Evolutionary conservation across 1,140 invertebrate species (phyloP).

Genomic region (Calliopsis andreniformis): DNA sequence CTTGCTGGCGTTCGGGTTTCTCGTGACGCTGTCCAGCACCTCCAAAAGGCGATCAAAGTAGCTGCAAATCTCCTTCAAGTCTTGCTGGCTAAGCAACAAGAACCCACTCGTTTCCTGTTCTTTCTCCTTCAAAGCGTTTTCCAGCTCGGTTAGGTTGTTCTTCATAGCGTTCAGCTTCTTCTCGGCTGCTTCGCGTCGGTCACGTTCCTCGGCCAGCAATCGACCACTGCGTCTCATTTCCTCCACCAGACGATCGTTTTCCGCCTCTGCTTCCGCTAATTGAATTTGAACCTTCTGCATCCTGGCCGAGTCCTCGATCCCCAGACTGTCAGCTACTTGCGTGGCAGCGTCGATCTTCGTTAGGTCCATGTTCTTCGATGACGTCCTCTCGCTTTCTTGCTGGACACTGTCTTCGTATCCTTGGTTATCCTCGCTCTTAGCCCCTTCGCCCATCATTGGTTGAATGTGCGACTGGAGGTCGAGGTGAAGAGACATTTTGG

Average conservation of each 20-base stretch:
- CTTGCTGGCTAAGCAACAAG: conserved; percentile 73
- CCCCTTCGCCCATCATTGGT: conserved; percentile 25
- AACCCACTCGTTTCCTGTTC: conserved; percentile 70
- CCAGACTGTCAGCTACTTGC: conserved; percentile 3
- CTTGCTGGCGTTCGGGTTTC: conserved; percentile 24
- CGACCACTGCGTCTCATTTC: conserved; percentile 50
- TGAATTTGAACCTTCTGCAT: conserved; percentile 48
- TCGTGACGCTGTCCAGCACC: conserved; percentile 62
- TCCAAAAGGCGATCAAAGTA: conserved; percentile 73
- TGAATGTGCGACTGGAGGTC: conserved; percentile 72
- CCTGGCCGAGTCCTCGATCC: conserved; percentile 9
- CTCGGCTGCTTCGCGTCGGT: conserved; percentile 69
- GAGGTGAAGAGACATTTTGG: conserved; percentile 66
- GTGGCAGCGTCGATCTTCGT: conserved; percentile 15
- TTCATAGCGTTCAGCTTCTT: conserved; percentile 68
- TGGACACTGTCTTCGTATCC: not conserved
- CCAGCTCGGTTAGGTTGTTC: conserved; percentile 65
- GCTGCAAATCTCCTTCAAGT: conserved; percentile 72
- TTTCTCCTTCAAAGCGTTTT: conserved; percentile 67
- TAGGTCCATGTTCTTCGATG: not conserved
- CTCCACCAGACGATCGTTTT: conserved; percentile 61
- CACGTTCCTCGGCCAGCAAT: conserved; percentile 68
- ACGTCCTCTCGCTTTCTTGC: not conserved
- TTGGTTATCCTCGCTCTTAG: not conserved
- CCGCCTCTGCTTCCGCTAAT: conserved; percentile 45